These are phyloP conservation scores for Cordilura impudica DNA, from an alignment of 2,888 invertebrate species.

Conservation along the genomic window DNA sequence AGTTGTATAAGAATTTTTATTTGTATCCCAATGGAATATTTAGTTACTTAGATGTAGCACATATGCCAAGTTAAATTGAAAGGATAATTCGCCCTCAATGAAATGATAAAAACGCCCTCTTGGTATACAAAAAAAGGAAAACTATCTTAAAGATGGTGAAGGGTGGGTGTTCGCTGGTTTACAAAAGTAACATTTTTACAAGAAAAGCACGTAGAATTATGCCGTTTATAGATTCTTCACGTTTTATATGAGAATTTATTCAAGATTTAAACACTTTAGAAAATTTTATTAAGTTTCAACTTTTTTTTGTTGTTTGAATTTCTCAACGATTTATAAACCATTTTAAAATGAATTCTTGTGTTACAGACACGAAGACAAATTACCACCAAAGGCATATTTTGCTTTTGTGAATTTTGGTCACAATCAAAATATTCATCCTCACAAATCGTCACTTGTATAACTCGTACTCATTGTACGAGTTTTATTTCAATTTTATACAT, in stretches of 20 bases:
- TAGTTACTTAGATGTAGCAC: conserved; percentile 65
- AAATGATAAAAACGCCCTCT: conserved; percentile 70
- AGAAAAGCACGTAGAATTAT: conserved; percentile 29
- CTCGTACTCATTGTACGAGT: not conserved
- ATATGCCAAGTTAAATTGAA: conserved; percentile 77
- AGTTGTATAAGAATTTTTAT: not conserved
- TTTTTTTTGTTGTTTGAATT: not conserved
- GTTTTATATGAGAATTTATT: conserved; percentile 44
- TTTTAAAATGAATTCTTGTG: conserved; percentile 15
- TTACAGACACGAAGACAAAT: conserved; percentile 35
- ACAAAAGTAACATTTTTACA: not conserved
- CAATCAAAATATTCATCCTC: conserved; percentile 30
- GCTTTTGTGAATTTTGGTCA: conserved; percentile 2
- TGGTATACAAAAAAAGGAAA: conserved; percentile 65
- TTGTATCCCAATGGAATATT: conserved; percentile 50
- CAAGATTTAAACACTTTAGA: conserved; percentile 48
- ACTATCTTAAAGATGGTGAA: not conserved
- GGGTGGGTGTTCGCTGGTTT: not conserved
- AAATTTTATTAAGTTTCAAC: conserved; percentile 42
- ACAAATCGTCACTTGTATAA: conserved; percentile 42
- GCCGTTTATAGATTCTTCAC: conserved; percentile 57
- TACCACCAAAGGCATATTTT: conserved; percentile 23
- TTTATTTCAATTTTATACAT: conserved; percentile 25
- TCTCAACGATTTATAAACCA: conserved; percentile 29
- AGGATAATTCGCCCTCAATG: conserved; percentile 77